Conservation (phyloP, 2,888 invertebrate species). For the Hirtodrosophila cameraria region DNA sequence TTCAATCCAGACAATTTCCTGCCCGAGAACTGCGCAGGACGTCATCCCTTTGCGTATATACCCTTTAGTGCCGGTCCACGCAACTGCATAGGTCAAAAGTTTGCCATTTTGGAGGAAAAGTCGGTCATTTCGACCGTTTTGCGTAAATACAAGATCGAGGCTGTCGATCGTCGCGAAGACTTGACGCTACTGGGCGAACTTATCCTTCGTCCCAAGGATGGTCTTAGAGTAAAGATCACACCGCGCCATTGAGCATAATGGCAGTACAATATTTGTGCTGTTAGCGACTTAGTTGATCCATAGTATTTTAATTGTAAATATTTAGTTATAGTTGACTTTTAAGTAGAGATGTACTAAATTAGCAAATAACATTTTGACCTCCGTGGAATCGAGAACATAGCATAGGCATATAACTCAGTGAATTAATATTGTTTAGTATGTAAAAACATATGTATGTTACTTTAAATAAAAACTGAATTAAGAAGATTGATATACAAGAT, state of each 20-base stretch:
- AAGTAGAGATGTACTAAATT: slow-evolving; percentile 53
- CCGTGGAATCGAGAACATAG: slow-evolving; percentile 20
- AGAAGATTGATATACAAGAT: not conserved
- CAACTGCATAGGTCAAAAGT: slow-evolving; percentile 86
- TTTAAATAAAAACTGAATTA: not conserved
- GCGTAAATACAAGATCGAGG: slow-evolving; percentile 85
- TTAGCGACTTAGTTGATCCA: slow-evolving; percentile 50
- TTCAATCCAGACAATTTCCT: slow-evolving; percentile 90
- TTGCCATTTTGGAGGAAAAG: slow-evolving; percentile 86
- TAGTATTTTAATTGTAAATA: slow-evolving; percentile 71
- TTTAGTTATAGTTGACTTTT: slow-evolving; percentile 29
- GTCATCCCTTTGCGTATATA: slow-evolving; percentile 88
- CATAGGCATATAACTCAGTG: slow-evolving; percentile 48
- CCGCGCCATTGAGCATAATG: slow-evolving; percentile 66
- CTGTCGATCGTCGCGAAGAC: slow-evolving; percentile 86
- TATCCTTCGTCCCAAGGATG: slow-evolving; percentile 86
- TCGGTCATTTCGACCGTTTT: slow-evolving; percentile 86
- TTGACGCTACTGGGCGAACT: slow-evolving; percentile 86
- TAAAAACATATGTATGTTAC: not conserved
- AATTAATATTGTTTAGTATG: slow-evolving; percentile 27
- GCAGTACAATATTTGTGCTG: not conserved
- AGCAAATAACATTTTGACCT: slow-evolving; percentile 49
- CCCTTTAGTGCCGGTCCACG: slow-evolving; percentile 90
- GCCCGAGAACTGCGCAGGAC: slow-evolving; percentile 86
- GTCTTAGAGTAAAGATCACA: slow-evolving; percentile 85